Conservation (phyloP, 2,113 vertebrate genomes). For the Spilogale gracilis region DNA sequence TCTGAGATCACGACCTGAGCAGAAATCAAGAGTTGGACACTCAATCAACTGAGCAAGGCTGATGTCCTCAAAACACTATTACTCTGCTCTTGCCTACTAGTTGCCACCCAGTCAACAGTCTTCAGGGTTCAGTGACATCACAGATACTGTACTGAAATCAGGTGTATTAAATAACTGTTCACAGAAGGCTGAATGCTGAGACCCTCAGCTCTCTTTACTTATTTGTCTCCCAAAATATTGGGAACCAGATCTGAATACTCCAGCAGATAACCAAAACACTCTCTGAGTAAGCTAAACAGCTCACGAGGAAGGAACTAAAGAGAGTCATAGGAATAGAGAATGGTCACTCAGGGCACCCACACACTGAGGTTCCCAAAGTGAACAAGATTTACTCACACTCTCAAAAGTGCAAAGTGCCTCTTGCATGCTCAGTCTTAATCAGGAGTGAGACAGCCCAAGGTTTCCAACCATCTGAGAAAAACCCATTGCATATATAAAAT, state of each 20-base stretch:
- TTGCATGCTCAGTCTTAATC: neutral
- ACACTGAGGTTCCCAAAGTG: neutral
- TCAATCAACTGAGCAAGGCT: neutral
- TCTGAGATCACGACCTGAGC: neutral
- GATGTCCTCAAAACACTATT: neutral
- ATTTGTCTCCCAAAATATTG: neutral
- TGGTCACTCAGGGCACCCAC: neutral
- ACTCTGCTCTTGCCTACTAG: neutral
- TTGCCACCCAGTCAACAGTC: neutral
- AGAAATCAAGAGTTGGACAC: neutral
- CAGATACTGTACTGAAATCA: neutral
- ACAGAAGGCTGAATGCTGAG: neutral
- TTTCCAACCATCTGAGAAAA: neutral
- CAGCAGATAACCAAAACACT: neutral
- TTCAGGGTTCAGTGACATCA: neutral
- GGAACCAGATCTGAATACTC: neutral
- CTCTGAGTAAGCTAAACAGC: neutral
- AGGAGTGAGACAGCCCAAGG: neutral
- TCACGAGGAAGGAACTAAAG: neutral
- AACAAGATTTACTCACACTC: neutral
- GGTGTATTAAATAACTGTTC: neutral
- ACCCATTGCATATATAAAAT: neutral
- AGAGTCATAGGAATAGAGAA: neutral
- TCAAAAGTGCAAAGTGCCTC: neutral
- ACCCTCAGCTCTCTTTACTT: neutral